A percentile compares a stretch with the other conserved stretches of the same genome.
Conservation (phyloP, 2,888 invertebrate genomes). For the Drosophila trichaetosa region DNA sequence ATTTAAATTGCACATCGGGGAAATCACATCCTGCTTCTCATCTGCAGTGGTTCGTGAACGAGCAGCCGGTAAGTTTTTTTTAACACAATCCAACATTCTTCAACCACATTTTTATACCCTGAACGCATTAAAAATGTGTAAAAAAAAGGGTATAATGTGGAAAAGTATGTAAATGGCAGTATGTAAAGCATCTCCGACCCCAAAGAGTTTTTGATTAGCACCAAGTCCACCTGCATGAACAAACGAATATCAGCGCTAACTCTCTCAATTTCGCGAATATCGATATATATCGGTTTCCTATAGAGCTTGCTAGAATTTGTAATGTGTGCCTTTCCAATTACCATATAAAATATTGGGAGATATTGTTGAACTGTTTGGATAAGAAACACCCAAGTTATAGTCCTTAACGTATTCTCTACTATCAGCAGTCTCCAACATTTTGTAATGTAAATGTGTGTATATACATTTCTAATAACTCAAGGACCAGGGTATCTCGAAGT, state of each 20-base stretch:
- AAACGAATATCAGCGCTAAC: not conserved
- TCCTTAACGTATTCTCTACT: not conserved
- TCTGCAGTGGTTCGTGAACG: conserved; percentile 92
- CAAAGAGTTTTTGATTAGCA: not conserved
- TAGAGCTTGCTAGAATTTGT: not conserved
- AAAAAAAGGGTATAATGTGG: not conserved
- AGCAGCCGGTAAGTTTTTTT: conserved; percentile 88
- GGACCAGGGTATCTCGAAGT: not conserved
- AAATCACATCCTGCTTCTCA: conserved; percentile 91
- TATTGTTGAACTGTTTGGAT: not conserved
- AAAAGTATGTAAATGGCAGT: not conserved
- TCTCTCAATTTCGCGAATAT: not conserved
- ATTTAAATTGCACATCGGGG: conserved; percentile 91
- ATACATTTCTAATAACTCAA: not conserved
- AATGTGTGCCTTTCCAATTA: not conserved
- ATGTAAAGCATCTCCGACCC: not conserved
- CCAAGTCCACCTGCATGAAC: not conserved
- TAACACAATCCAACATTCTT: conserved; percentile 21
- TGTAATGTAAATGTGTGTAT: not conserved
- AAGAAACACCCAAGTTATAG: not conserved
- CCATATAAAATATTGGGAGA: not conserved
- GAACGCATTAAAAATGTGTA: not conserved
- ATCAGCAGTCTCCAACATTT: not conserved
- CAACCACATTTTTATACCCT: not conserved
- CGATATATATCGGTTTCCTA: not conserved